A percentile compares a stretch with the other conserved stretches of the same genome.
phyloP scores from a whole-genome alignment of 2,888 invertebrate genomes.

The Polydrusus tereticollis region DNA sequence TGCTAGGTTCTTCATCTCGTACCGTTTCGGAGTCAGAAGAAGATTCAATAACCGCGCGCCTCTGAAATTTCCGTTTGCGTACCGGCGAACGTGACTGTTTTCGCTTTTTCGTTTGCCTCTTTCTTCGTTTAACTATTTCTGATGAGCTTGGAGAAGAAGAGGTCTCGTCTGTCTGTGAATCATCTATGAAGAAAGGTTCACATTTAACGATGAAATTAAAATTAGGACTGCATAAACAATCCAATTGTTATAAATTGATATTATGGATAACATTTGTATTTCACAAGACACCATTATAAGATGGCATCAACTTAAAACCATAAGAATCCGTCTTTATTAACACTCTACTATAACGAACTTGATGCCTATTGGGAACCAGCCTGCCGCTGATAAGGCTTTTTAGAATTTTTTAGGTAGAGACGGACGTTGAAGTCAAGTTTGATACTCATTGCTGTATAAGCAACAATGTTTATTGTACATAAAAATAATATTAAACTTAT shows the following conservation, averaged over 20 bases:
- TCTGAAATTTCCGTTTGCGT: neutral
- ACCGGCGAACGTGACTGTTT: conserved; percentile 1
- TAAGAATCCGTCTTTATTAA: neutral
- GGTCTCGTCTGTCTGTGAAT: neutral
- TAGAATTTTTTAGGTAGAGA: neutral
- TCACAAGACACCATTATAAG: conserved; percentile 3
- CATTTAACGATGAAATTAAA: neutral
- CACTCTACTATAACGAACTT: neutral
- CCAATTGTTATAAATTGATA: neutral
- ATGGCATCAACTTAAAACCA: conserved; percentile 1
- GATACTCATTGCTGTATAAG: no score
- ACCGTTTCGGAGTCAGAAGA: neutral
- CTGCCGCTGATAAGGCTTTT: no score
- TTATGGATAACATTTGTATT: neutral
- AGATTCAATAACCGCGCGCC: neutral
- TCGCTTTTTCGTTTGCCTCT: neutral
- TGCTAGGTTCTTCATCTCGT: neutral
- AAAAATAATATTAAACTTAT: neutral
- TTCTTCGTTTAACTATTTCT: neutral
- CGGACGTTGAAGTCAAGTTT: no score
- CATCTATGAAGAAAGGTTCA: conserved; percentile 1
- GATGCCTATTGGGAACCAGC: neutral
- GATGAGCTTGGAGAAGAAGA: neutral
- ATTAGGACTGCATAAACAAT: neutral
- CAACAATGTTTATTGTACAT: no score